A percentile compares a stretch with the other conserved stretches of the same genome.
phyloP scores from a whole-genome alignment of 2,113 vertebrate species.

The Chiloscyllium plagiosum region DNA sequence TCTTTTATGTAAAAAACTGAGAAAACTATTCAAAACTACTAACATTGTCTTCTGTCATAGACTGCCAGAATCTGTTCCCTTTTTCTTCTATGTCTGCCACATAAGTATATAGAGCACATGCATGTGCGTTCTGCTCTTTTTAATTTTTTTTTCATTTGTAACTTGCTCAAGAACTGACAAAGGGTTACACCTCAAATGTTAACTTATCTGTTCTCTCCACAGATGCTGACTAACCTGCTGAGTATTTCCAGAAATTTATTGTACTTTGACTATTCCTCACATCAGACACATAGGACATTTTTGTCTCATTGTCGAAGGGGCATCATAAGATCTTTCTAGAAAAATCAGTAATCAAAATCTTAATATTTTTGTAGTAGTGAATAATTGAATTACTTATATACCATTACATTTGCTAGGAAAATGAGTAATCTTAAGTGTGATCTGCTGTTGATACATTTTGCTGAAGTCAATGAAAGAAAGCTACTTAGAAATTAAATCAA shows the following conservation, averaged over 20 bases:
- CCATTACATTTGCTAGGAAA: background rate
- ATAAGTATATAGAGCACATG: background rate
- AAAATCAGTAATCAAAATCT: conserved; percentile 6
- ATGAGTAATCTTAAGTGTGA: background rate
- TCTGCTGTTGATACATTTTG: background rate
- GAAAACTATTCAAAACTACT: background rate
- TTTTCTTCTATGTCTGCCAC: background rate
- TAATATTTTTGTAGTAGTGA: background rate
- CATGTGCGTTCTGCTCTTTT: background rate
- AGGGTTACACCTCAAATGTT: conserved; percentile 2
- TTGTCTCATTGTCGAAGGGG: background rate
- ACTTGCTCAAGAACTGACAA: background rate
- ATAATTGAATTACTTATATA: background rate
- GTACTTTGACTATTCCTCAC: conserved; percentile 11
- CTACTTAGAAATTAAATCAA: background rate
- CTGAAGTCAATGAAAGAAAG: background rate
- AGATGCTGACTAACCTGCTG: conserved; percentile 14
- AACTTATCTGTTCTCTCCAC: conserved; percentile 2
- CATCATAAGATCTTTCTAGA: conserved; percentile 4
- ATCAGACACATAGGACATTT: background rate
- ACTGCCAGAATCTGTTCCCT: background rate
- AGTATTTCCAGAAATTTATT: conserved; percentile 9
- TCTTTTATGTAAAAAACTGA: background rate
- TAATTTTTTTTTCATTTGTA: background rate
- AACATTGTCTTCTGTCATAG: background rate